A percentile compares a stretch with the other conserved stretches of the same genome.
Conservation (phyloP, 2,888 invertebrate genomes). For the Rhaphigaster nebulosa region DNA sequence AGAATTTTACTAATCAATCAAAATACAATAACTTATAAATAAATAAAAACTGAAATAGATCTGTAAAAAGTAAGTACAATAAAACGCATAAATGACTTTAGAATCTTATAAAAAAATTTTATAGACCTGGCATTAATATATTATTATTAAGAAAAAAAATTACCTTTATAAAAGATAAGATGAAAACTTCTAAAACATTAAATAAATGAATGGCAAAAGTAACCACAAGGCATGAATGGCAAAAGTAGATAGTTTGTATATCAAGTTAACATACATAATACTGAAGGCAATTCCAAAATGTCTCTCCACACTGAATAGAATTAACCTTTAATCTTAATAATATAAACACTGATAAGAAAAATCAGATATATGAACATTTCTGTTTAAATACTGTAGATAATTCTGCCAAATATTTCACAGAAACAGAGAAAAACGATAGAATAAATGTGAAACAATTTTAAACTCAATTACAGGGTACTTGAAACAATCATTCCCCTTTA, state of each 20-base stretch:
- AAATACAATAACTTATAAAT: no score
- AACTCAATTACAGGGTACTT: neutral
- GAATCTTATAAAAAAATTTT: neutral
- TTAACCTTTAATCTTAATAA: slow-evolving; percentile 21
- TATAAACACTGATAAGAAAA: neutral
- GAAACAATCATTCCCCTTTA: no score
- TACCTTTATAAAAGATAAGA: neutral
- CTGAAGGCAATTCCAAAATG: neutral
- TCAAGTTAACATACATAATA: neutral
- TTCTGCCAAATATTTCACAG: neutral
- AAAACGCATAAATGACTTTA: no score
- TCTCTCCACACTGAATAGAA: neutral
- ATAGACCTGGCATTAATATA: neutral
- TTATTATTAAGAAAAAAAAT: neutral
- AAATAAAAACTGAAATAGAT: no score
- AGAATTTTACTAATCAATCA: neutral
- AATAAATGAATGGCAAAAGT: neutral
- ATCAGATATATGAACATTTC: neutral
- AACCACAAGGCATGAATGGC: no score
- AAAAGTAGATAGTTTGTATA: neutral
- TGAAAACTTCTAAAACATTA: neutral
- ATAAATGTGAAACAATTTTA: neutral
- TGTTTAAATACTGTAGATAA: neutral
- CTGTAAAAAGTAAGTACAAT: no score
- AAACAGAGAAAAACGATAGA: neutral